Evolutionary conservation across 2,888 invertebrate species (phyloP).

Genomic region (Pomacea canaliculata): DNA sequence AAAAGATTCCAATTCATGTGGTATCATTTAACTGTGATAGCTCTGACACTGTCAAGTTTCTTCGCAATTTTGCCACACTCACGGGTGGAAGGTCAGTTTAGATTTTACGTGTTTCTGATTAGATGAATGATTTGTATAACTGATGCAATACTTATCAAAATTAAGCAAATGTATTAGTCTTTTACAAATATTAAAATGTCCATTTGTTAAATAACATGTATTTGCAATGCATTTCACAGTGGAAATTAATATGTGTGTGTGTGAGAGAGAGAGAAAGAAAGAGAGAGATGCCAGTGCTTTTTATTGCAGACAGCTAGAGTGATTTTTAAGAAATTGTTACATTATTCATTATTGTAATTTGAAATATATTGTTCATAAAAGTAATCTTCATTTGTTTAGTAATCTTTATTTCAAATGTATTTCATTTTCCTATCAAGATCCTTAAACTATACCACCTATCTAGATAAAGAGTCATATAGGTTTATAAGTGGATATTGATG

Average conservation of each 20-base stretch:
- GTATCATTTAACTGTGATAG: constrained; percentile 68
- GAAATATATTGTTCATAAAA: not conserved
- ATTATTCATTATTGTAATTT: too few relatives aligned
- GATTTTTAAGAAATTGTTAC: too few relatives aligned
- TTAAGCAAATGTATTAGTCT: not conserved
- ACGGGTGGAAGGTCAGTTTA: constrained; percentile 64
- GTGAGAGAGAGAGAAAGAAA: too few relatives aligned
- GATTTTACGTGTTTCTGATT: not conserved
- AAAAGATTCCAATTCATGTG: constrained; percentile 62
- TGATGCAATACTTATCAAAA: too few relatives aligned
- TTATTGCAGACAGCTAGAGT: too few relatives aligned
- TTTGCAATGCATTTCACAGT: too few relatives aligned
- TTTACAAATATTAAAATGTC: constrained; percentile 5
- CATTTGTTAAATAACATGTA: not conserved
- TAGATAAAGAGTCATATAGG: not conserved
- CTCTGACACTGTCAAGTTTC: constrained; percentile 60
- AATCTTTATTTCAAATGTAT: not conserved
- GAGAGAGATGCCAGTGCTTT: too few relatives aligned
- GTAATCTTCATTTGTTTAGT: not conserved
- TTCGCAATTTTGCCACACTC: constrained; percentile 56
- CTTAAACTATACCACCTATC: not conserved
- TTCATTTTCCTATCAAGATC: not conserved
- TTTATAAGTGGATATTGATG: not conserved
- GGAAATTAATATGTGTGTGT: too few relatives aligned
- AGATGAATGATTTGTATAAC: too few relatives aligned